A percentile compares a stretch with the other conserved stretches of the same genome.
phyloP scores from a whole-genome alignment of 1,140 invertebrate genomes.

The Zeugodacus cucurbitae region DNA sequence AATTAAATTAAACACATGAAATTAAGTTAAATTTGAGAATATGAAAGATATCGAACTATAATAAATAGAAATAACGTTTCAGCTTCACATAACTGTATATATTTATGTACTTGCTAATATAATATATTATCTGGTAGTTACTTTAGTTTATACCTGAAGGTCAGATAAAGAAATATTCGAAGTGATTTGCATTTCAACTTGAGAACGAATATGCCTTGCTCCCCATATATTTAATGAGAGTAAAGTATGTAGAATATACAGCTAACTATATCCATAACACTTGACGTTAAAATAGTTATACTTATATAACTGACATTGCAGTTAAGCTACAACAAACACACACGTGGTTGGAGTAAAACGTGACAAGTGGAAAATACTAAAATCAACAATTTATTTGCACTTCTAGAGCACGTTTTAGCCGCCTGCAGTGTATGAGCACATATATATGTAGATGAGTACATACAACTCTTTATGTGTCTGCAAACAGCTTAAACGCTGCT shows the following conservation, averaged over 20 bases:
- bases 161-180: too few relatives aligned
- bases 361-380: neutral
- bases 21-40: neutral
- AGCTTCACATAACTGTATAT: neutral
- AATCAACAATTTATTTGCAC: constrained; percentile 2
- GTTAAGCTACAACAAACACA: neutral
- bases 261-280: neutral
- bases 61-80: too few relatives aligned
- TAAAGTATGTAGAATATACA: neutral
- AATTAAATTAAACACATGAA: neutral
- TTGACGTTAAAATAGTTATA: neutral
- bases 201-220: neutral
- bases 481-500: too few relatives aligned
- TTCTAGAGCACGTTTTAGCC: neutral
- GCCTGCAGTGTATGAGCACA: neutral
- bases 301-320: neutral
- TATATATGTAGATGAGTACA: too few relatives aligned
- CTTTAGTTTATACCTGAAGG: too few relatives aligned
- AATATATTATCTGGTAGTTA: too few relatives aligned
- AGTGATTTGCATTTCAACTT: neutral
- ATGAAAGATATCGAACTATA: neutral
- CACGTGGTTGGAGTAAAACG: neutral
- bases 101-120: too few relatives aligned
- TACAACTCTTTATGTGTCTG: too few relatives aligned
- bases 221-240: neutral